phyloP scores from a whole-genome alignment of 1,140 invertebrate species.

The Papilio polytes region DNA sequence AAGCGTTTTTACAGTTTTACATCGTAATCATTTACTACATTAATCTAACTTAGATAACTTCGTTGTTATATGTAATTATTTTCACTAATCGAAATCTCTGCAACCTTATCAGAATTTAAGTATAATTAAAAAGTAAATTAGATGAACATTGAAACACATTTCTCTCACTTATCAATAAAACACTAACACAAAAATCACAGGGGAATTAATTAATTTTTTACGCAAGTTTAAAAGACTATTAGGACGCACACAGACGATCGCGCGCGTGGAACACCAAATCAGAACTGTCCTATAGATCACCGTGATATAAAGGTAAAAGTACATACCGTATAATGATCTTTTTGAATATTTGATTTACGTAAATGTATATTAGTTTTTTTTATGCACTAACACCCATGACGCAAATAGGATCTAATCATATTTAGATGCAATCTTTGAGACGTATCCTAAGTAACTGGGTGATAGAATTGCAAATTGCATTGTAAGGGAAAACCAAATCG shows the following conservation, averaged over 20 bases:
- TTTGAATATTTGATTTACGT: not conserved
- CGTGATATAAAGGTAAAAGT: not conserved
- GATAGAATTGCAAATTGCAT: too few relatives aligned
- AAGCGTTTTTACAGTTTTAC: not conserved
- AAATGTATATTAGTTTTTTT: not conserved
- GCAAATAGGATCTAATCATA: too few relatives aligned
- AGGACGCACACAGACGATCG: slow-evolving; percentile 42
- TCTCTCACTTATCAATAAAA: not conserved
- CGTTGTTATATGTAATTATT: not conserved
- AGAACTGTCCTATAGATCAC: slow-evolving; percentile 43
- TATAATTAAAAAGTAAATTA: not conserved
- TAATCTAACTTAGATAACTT: not conserved
- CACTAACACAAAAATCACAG: not conserved
- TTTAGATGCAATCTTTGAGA: too few relatives aligned
- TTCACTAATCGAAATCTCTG: not conserved
- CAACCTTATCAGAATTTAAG: not conserved
- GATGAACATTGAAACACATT: not conserved
- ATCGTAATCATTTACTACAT: not conserved
- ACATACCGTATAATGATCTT: not conserved
- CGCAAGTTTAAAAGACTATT: not conserved
- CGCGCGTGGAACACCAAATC: slow-evolving; percentile 40
- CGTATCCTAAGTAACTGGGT: too few relatives aligned
- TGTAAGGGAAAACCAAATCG: too few relatives aligned
- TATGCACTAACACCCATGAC: not conserved
- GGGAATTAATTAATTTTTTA: not conserved